Base-by-base conservation (phyloP, 2,888 invertebrate species). In the Nezara viridula region DNA sequence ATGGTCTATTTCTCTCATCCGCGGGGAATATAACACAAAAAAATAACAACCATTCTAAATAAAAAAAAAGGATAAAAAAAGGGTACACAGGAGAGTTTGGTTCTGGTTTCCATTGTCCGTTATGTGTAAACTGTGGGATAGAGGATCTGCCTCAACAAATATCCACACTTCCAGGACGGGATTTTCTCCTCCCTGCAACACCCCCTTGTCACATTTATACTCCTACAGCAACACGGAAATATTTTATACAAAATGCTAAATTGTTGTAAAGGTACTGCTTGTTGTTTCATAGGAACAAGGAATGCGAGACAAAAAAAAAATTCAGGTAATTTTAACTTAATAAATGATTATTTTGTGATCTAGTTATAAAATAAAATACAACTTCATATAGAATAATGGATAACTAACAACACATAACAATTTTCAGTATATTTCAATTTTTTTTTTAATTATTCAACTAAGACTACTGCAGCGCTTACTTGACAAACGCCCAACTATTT, bases 71-170 rank as follows among this genome's bases (percentile, higher is more conserved):
- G 21, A 10, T 24, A 24, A 77, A 77, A 40, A 77, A 77, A 21
- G 24, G 24, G 3, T 81, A 81, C 44, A 47, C 0, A 44, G 24
- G n/a, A 44, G 44, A 47, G 81, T 81, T 81, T 44, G 44, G 81
- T 81, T 81, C 81, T 81, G 81, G 40, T 81, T 47, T 81, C 81
- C 81, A 81, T 81, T 81, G 81, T 81, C 81, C 81, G 44, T 81
- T 81, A 47, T 81, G 44, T 81, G 81, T 81, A 47, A 81, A 81
- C 81, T 47, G 81, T 81, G 81, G 81, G 81, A 44, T 47, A n/a
- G 40, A 40, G 44, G 81, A 81, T 81, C 81, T 81, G n/a, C n/a
- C 81, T 81, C 81, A 81, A 81, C 81, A 81, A 81, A 81, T 81
- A 81, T 81, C 44, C 81, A 81, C 81, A 40, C 81, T 81, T 81